Conservation (phyloP, 2,888 invertebrate genomes). For the Macrosoma leucophasiata region DNA sequence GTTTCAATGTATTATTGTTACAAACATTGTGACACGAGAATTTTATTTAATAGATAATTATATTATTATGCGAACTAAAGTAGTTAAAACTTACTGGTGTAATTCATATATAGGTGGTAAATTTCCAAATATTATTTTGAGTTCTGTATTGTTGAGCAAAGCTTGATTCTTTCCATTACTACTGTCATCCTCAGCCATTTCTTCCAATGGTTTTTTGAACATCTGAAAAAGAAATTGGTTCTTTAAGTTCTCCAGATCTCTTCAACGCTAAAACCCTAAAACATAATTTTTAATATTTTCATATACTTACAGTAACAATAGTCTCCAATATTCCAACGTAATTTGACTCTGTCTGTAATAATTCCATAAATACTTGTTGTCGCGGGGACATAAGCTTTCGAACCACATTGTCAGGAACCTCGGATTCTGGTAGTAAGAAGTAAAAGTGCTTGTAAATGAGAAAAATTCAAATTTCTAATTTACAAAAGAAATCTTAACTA, state of each 20-base stretch:
- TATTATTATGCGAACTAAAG: no score
- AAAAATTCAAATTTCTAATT: background rate
- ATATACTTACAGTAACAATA: conserved; percentile 85
- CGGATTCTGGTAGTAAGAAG: conserved; percentile 71
- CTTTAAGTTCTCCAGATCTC: no score
- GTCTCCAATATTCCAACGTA: conserved; percentile 96
- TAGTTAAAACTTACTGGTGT: conserved; percentile 86
- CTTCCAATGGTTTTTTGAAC: conserved; percentile 95
- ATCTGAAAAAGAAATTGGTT: conserved; percentile 81
- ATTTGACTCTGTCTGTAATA: conserved; percentile 97
- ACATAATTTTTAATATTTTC: no score
- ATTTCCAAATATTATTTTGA: conserved; percentile 96
- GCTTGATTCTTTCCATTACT: conserved; percentile 78
- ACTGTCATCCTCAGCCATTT: conserved; percentile 85
- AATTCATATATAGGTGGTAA: conserved; percentile 95
- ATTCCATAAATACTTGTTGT: conserved; percentile 91
- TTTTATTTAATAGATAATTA: no score
- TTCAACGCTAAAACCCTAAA: no score
- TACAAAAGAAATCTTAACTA: no score
- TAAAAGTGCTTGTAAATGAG: conserved; percentile 1
- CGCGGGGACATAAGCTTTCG: conserved; percentile 83
- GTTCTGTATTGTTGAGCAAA: conserved; percentile 91
- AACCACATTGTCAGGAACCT: conserved; percentile 77
- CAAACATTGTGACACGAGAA: no score
- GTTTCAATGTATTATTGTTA: no score